Base-by-base conservation (phyloP, 2,888 invertebrate species). In the Folsomia manolachei region DNA sequence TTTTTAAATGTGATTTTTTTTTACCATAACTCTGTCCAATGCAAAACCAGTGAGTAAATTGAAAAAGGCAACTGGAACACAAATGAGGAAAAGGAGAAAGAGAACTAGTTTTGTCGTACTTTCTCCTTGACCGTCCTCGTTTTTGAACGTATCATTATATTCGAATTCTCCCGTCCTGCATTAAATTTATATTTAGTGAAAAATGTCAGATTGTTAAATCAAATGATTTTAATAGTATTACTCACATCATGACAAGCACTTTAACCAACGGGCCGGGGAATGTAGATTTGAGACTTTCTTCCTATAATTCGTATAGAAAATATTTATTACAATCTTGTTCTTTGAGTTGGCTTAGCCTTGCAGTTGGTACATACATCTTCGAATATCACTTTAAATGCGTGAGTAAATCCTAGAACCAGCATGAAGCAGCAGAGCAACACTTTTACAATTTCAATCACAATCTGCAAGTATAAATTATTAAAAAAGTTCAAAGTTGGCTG, bases 141-240 rank as follows among this genome's bases (percentile, higher is more conserved):
- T 52, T 26, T 74, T 74, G 63, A 74, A 74, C 11, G 74, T 74
- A 60, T 72, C 71, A 66, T 74, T 72, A 67, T 67, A 74, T 51
- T 74, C 74, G 61, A 74, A 70, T 70, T 74, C 74, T 27, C 74
- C 74, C 26, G 74, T 74, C 71, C 71, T 72, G 69, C 4, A 70
- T 69, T 23, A 72, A 72, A 25, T 70, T 27, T 25, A 69, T 72
- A 67, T 72, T 72, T 60, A 72, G 62, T 65, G 72, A 72, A 21
- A 70, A 72, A 63, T 72, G 72, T 70, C n/a, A n/a, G n/a, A n/a
- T n/a, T n/a, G n/a, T n/a, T n/a, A n/a, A n/a, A n/a, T n/a, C n/a
- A n/a, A n/a, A 56, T 19, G 56, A 56, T 14, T 56, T 56, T 56
- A 7, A 56, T 4, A 19, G 56, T 56, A 56, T 19, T 19, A 19